phyloP scores from a whole-genome alignment of 2,797 vertebrate genomes.

The Protonibea diacanthus region DNA sequence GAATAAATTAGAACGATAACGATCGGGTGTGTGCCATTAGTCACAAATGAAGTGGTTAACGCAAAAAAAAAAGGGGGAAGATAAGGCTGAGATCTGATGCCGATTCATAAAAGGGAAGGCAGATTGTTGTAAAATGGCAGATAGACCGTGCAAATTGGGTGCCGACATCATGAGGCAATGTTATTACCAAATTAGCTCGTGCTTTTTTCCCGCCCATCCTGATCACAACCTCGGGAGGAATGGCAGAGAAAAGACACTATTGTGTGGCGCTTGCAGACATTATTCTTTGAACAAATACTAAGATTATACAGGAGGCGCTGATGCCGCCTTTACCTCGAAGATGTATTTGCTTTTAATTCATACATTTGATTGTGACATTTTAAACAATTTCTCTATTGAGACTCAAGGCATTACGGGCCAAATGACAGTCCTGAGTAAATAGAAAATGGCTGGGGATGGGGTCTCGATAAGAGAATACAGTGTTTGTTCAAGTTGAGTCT shows the following conservation, averaged over 20 bases:
- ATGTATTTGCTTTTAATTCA: constrained; percentile 81
- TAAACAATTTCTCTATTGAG: constrained; percentile 72
- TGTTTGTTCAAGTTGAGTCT: constrained; percentile 78
- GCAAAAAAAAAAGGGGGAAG: constrained; percentile 67
- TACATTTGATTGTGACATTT: constrained; percentile 74
- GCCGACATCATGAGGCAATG: constrained; percentile 75
- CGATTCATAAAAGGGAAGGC: constrained; percentile 78
- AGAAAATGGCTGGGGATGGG: constrained; percentile 58
- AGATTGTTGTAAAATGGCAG: constrained; percentile 80
- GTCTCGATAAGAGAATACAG: constrained; percentile 72
- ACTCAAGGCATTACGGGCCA: constrained; percentile 63
- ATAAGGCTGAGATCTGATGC: constrained; percentile 84
- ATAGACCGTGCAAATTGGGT: constrained; percentile 82
- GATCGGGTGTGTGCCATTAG: constrained; percentile 83
- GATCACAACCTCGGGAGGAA: constrained; percentile 65
- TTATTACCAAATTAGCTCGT: constrained; percentile 83
- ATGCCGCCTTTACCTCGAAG: constrained; percentile 69
- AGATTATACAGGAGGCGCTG: constrained; percentile 63
- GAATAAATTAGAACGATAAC: constrained; percentile 86
- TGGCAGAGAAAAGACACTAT: constrained; percentile 56
- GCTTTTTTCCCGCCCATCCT: constrained; percentile 60
- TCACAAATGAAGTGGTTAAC: constrained; percentile 88
- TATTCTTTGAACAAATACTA: constrained; percentile 77
- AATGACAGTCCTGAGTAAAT: constrained; percentile 76
- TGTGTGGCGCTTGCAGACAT: constrained; percentile 49